phyloP scores from a whole-genome alignment of 1,140 invertebrate genomes.

The Caenorhabditis briggsae region DNA sequence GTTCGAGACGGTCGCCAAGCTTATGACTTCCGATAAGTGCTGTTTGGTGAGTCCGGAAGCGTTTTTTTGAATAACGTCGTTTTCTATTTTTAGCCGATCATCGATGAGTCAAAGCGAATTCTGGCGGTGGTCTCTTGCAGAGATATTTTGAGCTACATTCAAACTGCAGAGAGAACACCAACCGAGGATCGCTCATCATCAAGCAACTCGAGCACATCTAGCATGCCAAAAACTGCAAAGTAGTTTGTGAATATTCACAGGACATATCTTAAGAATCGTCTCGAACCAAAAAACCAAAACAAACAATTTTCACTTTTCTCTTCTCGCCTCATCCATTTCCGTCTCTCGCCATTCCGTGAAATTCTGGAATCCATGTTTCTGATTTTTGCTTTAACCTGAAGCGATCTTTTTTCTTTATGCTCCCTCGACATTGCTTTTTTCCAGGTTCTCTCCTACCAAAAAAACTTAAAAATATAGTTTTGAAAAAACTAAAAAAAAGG shows the following conservation, averaged over 20 bases:
- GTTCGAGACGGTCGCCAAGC: conserved; percentile 21
- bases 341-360: neutral
- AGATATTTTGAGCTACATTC: conserved; percentile 22
- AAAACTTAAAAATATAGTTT: conserved; percentile 8
- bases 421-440: neutral
- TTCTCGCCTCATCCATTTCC: neutral
- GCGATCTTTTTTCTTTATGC: conserved; percentile 31
- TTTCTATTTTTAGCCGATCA: conserved; percentile 22
- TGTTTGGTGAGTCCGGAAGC: neutral
- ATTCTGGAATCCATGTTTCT: neutral
- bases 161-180: conserved; percentile 33
- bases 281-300: neutral
- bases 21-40: conserved; percentile 31
- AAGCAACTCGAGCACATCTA: conserved; percentile 7
- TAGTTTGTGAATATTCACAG: conserved; percentile 16
- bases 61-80: neutral
- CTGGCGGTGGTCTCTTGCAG: conserved; percentile 5
- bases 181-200: conserved; percentile 9
- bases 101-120: conserved; percentile 40
- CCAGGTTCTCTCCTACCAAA: neutral
- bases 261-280: neutral
- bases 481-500: neutral
- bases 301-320: neutral
- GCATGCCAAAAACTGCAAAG: conserved; percentile 40
- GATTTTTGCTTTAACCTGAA: conserved; percentile 32